phyloP scores from a whole-genome alignment of 2,113 vertebrate genomes.

The Smithornis capensis region DNA sequence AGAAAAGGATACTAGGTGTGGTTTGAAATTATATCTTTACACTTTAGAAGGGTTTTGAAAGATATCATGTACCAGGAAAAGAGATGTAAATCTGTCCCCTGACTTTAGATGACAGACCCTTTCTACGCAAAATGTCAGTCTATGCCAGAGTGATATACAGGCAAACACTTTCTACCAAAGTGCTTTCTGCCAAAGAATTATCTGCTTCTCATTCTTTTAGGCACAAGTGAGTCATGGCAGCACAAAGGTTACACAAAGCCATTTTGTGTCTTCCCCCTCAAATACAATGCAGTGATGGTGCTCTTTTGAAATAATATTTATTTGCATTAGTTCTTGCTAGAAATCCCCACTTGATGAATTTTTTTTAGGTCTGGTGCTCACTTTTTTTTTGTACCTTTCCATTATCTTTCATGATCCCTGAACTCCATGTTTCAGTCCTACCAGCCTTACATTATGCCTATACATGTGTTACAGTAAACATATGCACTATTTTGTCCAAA shows the following conservation, averaged over 20 bases:
- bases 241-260: not conserved
- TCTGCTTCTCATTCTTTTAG: not conserved
- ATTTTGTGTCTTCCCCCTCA: not conserved
- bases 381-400: not conserved
- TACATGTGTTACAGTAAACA: not conserved
- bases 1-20: not conserved
- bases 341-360: accelerated
- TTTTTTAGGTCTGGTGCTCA: not conserved
- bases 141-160: not conserved
- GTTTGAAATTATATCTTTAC: not conserved
- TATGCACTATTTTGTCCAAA: not conserved
- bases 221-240: not conserved
- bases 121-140: not conserved
- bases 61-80: not conserved
- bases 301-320: not conserved
- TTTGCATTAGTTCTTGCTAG: not conserved
- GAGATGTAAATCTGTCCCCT: not conserved
- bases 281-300: not conserved
- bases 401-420: not conserved
- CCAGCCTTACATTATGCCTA: not conserved
- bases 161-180: not conserved
- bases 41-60: not conserved
- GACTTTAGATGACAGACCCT: not conserved
- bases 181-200: not conserved
- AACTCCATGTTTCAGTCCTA: not conserved